Evolutionary conservation across 1,140 invertebrate genomes (phyloP).

Genomic region (Drosophila punjabiensis): DNA sequence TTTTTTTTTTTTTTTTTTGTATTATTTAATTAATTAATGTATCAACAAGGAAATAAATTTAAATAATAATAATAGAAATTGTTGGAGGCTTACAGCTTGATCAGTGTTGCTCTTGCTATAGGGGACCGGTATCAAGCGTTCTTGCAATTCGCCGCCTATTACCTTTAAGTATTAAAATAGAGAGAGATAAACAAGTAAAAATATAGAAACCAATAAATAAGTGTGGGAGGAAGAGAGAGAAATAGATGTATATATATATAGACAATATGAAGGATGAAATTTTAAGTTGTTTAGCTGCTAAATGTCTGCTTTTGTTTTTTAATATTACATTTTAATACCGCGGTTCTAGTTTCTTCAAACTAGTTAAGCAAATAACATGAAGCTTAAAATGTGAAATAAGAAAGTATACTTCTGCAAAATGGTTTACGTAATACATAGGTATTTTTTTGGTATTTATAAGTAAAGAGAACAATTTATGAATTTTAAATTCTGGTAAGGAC

Average conservation of each 20-base stretch:
- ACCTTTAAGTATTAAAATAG: conserved; percentile 89
- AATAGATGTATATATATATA: conserved; percentile 32
- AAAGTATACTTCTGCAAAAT: not conserved
- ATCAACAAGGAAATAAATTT: not conserved
- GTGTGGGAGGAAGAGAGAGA: conserved; percentile 57
- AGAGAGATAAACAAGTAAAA: conserved; percentile 68
- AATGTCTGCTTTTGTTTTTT: not conserved
- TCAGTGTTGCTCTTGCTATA: conserved; percentile 99
- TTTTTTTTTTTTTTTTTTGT: not conserved
- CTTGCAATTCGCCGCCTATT: conserved; percentile 99
- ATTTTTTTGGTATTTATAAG: not conserved
- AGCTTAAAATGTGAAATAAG: conserved; percentile 1
- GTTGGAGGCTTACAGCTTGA: conserved; percentile 96
- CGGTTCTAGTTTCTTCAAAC: not conserved
- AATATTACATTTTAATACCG: not conserved
- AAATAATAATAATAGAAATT: conserved; percentile 52
- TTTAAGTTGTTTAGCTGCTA: not conserved
- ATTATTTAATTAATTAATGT: not conserved
- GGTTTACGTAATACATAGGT: not conserved
- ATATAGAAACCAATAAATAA: conserved; percentile 67
- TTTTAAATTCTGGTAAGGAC: conserved; percentile 3
- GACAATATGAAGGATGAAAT: not conserved
- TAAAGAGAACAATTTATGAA: not conserved
- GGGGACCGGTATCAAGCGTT: conserved; percentile 99
- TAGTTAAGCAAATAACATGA: conserved; percentile 3